Percentiles rank a stretch among this genome's conserved stretches.
phyloP scores from a whole-genome alignment of 2,888 invertebrate species.

The Calameuta pallipes region DNA sequence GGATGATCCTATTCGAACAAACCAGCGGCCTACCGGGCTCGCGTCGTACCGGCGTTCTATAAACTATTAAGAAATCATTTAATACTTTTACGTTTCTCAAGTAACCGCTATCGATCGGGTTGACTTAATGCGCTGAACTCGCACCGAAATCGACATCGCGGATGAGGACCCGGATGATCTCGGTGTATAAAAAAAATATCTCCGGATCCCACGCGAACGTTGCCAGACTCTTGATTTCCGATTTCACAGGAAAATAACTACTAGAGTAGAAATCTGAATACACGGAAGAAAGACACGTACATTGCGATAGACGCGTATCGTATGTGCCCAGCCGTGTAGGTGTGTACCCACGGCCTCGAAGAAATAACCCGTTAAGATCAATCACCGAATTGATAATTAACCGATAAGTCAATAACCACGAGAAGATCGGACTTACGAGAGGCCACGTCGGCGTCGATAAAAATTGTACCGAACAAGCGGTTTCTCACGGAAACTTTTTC shows the following conservation, averaged over 20 bases:
- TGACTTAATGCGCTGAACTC: too few relatives aligned
- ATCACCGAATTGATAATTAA: conserved; percentile 2
- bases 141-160: too few relatives aligned
- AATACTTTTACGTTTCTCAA: too few relatives aligned
- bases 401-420: conserved; percentile 4
- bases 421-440: not conserved
- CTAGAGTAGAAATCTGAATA: not conserved
- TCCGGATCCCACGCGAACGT: not conserved
- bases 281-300: not conserved
- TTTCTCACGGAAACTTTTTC: not conserved
- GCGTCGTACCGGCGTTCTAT: too few relatives aligned
- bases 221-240: not conserved
- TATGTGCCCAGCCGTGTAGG: not conserved
- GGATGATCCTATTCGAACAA: too few relatives aligned
- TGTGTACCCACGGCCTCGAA: not conserved
- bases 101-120: too few relatives aligned
- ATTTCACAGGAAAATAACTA: not conserved
- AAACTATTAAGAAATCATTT: too few relatives aligned
- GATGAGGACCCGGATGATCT: not conserved
- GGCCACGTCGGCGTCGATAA: not conserved
- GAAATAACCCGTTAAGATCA: conserved; percentile 7
- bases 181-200: not conserved
- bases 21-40: too few relatives aligned
- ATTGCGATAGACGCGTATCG: not conserved
- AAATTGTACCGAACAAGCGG: not conserved